Base-by-base conservation (phyloP, 2,113 vertebrate genomes). In the Xerus inauris region DNA sequence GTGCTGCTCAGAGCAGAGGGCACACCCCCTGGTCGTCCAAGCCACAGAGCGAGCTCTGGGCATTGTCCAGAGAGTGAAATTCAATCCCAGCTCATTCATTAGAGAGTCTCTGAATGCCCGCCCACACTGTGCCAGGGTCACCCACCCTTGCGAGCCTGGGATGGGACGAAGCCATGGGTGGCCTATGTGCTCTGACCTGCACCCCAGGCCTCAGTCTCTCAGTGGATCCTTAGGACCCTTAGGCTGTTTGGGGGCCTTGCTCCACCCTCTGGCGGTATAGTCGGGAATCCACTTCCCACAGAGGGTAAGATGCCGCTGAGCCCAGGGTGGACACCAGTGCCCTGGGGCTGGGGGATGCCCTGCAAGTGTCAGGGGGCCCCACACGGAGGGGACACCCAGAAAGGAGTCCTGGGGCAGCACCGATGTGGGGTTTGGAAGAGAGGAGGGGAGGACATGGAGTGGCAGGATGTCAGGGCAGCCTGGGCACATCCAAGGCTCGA, bases 141-240 rank as follows among this genome's bases (percentile, higher is more conserved):
- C 51, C 57, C 17, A 13, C 38, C 6, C 59, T 47, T 22, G 14
- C 24, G 72, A 73, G 65, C 59, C 30, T 14, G 42, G 30, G 40
- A 30, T 20, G 75, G 2, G 10, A 69, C n/a, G 90, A 59, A 49
- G 42, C 47, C 57, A 0, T 8, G 9, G 30, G 77, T 17, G 19
- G 45, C 75, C 42, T 11, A 5, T 26, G 42, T 1, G 17, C 42
- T 16, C 62, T 6, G 72, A 35, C 30, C 62, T 45, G 32, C 10
- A 4, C 76, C 38, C 1, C 2, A 32, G 62, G 35, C 40, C n/a
- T 9, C 0, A 2, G 0, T 24, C 87, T 40, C n/a, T 6, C 0
- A 0, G 54, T 2, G 65, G 38, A 32, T 54, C 45, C 3, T 9
- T 0, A 13, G 3, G 24, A 38, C 40, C 80, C 40, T 8, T 2